phyloP scores from a whole-genome alignment of 1,140 invertebrate genomes.

The Colletes gigas region DNA sequence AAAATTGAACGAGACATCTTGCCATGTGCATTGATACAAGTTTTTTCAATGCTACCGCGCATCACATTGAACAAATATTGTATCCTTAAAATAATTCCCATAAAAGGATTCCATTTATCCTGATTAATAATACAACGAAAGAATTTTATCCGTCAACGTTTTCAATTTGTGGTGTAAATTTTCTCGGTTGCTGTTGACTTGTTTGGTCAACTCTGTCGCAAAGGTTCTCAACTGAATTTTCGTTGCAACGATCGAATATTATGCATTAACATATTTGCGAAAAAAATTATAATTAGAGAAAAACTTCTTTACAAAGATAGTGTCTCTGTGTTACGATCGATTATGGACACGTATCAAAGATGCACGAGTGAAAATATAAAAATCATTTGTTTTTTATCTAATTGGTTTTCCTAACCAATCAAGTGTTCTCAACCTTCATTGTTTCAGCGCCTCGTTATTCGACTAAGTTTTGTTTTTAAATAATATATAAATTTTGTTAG shows the following conservation, averaged over 20 bases:
- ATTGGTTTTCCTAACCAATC: not conserved
- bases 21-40: slow-evolving; percentile 64
- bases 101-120: not conserved
- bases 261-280: not conserved
- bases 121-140: not conserved
- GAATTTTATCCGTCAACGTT: not conserved
- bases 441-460: not conserved
- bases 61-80: not conserved
- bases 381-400: not conserved
- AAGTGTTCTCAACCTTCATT: slow-evolving; percentile 28
- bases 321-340: not conserved
- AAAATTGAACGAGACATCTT: slow-evolving; percentile 43
- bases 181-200: slow-evolving; percentile 28
- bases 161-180: not conserved
- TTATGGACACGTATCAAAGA: too few species aligned
- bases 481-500: not conserved
- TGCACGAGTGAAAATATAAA: not conserved
- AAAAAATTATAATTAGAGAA: too few species aligned
- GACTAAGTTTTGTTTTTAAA: not conserved
- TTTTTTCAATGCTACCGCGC: slow-evolving; percentile 36
- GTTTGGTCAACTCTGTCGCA: slow-evolving; percentile 42
- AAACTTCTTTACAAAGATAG: not conserved
- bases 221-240: slow-evolving; percentile 52
- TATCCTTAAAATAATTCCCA: not conserved
- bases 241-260: not conserved